Evolutionary conservation across 2,797 vertebrate genomes (phyloP).

Genomic region (Pitangus sulphuratus): DNA sequence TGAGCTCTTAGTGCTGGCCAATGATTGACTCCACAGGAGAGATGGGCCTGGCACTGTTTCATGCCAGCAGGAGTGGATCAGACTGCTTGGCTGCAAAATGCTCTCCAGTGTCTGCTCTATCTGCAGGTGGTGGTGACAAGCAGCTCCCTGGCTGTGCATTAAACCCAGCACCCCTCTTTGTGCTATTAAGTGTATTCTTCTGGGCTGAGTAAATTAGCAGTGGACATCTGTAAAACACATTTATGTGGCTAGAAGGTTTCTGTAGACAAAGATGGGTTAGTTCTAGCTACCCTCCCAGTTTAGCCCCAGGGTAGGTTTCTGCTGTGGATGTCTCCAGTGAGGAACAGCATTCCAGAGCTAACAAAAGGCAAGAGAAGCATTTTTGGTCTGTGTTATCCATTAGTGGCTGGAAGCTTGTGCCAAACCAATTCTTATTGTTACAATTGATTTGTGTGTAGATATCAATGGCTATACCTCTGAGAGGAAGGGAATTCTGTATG

Average conservation of each 20-base stretch:
- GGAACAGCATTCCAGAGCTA: slow-evolving; percentile 41
- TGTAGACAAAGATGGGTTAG: slow-evolving; percentile 58
- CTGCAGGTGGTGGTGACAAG: slow-evolving; percentile 35
- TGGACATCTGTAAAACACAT: slow-evolving; percentile 71
- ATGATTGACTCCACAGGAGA: not conserved
- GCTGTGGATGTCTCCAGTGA: slow-evolving; percentile 52
- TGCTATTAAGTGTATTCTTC: slow-evolving; percentile 29
- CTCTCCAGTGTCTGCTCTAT: not conserved
- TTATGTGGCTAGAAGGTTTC: slow-evolving; percentile 57
- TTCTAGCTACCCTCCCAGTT: slow-evolving; percentile 44
- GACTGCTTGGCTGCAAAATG: not conserved
- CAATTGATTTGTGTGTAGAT: slow-evolving; percentile 47
- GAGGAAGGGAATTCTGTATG: slow-evolving; percentile 2
- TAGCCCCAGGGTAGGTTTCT: slow-evolving; percentile 30
- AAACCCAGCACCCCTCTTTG: slow-evolving; percentile 15
- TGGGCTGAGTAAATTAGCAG: slow-evolving; percentile 43
- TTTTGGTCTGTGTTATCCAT: slow-evolving; percentile 67
- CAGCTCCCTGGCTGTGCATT: not conserved
- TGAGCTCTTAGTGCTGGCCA: not conserved
- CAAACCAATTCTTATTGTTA: slow-evolving; percentile 58
- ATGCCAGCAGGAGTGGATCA: not conserved
- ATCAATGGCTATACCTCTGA: slow-evolving; percentile 33
- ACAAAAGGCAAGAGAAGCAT: slow-evolving; percentile 53
- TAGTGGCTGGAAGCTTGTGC: slow-evolving; percentile 54
- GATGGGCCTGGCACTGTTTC: not conserved